Base-by-base conservation (phyloP, 2,113 vertebrate genomes). In the Alouatta palliata region DNA sequence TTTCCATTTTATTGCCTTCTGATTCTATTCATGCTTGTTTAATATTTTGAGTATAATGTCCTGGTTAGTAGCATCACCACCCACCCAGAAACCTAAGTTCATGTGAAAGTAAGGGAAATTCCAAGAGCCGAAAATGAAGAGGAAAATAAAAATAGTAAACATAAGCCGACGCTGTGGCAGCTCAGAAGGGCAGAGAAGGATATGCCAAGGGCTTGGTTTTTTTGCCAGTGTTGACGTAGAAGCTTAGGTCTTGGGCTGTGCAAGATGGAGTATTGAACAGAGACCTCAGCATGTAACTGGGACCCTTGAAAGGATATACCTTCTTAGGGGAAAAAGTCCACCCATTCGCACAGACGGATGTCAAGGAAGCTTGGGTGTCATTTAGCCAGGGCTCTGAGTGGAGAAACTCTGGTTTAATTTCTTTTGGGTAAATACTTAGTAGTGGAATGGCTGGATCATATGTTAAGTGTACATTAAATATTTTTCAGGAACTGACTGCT, bases 31-130 rank as follows among this genome's bases (percentile, higher is more conserved):
- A 25, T 83, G 32, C 23, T 83, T 82, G 16, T 83, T 80, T 77
- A 85, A 47, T 93, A 64, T 77, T 87, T 91, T 93, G 40, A 95
- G n/a, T 88, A 91, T 95, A 95, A 47, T 58, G 66, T 88, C 37
- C 84, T 88, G 6, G 17, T 66, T 81, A 91, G 83, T 90, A 32
- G n/a, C 23, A 70, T 88, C 66, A 88, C n/a, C 40, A 91, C 35
- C 47, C 54, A 96, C 27, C 25, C 5, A 14, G 5, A 77, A 86
- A 76, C 35, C 27, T 89, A 71, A 94, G 30, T 91, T 91, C 45
- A 66, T 6, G 9, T 79, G 43, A 95, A 87, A 96, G 66, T 77
- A 87, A 90, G 76, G 47, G 17, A 80, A 87, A 91, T 95, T 89
- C 25, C 52, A 86, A 49, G 52, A 95, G 17, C 32, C 45, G 25